Percentiles rank a stretch among this genome's conserved stretches.
phyloP scores from a whole-genome alignment of 2,888 invertebrate genomes.

The Notodonta ziczac region DNA sequence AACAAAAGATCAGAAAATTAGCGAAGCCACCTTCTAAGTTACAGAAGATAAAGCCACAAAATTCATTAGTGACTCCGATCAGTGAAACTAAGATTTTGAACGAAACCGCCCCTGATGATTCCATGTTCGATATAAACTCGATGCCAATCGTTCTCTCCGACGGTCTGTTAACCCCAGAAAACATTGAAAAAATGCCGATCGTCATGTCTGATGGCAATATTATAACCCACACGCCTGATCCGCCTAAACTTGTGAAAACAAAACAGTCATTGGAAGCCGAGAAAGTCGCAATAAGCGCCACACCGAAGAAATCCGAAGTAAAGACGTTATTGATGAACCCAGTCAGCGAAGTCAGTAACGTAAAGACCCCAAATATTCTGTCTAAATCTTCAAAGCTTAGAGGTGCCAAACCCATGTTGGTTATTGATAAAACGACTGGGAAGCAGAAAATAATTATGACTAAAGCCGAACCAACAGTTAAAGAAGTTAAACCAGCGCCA shows the following conservation, averaged over 20 bases:
- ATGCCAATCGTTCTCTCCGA: constrained; percentile 91
- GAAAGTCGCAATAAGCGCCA: constrained; percentile 55
- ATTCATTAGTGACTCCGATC: constrained; percentile 57
- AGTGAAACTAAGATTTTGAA: constrained; percentile 53
- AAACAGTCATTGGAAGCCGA: constrained; percentile 63
- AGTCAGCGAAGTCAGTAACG: constrained; percentile 61
- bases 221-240: constrained; percentile 57
- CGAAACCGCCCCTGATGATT: constrained; percentile 61
- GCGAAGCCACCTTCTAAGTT: constrained; percentile 64
- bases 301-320: constrained; percentile 61
- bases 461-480: constrained; percentile 64
- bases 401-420: constrained; percentile 75
- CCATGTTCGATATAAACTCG: constrained; percentile 88
- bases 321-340: constrained; percentile 75
- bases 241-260: constrained; percentile 65
- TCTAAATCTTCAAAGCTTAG: constrained; percentile 78
- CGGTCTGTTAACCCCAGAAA: constrained; percentile 87
- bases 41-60: constrained; percentile 66
- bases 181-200: constrained; percentile 88
- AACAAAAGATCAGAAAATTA: constrained; percentile 71
- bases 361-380: constrained; percentile 76
- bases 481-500: constrained; percentile 62
- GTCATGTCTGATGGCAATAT: constrained; percentile 80
- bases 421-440: constrained; percentile 76
- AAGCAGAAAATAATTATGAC: constrained; percentile 80